Evolutionary conservation across 2,797 vertebrate species (phyloP).

Genomic region (Myotis pilosus): DNA sequence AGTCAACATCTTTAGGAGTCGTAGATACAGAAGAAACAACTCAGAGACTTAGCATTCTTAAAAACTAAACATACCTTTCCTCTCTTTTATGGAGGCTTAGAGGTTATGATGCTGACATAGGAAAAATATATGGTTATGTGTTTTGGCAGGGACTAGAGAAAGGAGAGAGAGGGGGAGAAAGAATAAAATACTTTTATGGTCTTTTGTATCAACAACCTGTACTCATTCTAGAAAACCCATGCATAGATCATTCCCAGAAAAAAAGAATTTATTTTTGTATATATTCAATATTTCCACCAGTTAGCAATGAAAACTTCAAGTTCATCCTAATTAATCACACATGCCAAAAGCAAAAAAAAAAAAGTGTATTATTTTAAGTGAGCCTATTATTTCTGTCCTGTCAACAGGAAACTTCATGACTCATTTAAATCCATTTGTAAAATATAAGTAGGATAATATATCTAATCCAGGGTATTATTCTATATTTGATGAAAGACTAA

Average conservation of each 20-base stretch:
- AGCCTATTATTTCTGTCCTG: neutral
- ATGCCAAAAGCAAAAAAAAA: neutral
- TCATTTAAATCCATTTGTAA: neutral
- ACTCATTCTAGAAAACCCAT: neutral
- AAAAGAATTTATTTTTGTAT: neutral
- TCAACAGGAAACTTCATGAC: neutral
- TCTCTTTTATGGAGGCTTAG: neutral
- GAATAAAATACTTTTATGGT: neutral
- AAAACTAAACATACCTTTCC: neutral
- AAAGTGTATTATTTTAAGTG: neutral
- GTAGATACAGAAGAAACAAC: neutral
- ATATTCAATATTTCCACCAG: neutral
- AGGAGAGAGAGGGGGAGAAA: neutral
- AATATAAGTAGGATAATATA: neutral
- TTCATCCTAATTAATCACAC: neutral
- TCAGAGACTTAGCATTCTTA: neutral
- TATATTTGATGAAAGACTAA: neutral
- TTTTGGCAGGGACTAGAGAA: neutral
- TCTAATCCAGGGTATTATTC: neutral
- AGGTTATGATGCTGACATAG: neutral
- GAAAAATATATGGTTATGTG: neutral
- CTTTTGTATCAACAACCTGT: neutral
- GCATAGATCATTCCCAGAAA: neutral
- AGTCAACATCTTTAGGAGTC: neutral
- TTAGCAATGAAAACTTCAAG: neutral